A percentile compares a stretch with the other conserved stretches of the same genome.
Evolutionary conservation across 2,113 vertebrate genomes (phyloP).

Genomic region (Malurus melanocephalus): DNA sequence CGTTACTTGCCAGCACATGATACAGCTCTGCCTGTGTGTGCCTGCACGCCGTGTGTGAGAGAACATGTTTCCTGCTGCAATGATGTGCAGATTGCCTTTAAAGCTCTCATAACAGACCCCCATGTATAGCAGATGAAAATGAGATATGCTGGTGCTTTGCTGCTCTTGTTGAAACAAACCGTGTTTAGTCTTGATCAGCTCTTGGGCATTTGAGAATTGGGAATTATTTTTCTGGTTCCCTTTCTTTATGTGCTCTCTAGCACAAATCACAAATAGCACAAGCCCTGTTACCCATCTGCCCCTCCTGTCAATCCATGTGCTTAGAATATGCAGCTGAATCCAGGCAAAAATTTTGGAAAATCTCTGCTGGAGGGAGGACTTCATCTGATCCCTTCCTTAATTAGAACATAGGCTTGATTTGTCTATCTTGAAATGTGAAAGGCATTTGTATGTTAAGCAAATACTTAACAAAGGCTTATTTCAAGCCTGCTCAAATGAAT

Average conservation of each 20-base stretch:
- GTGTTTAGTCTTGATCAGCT: background rate
- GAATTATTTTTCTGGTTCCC: background rate
- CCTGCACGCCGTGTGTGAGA: background rate
- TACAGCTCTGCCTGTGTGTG: background rate
- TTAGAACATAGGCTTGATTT: background rate
- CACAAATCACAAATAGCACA: background rate
- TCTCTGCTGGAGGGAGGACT: background rate
- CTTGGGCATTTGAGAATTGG: background rate
- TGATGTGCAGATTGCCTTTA: background rate
- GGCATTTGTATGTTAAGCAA: slow-evolving; percentile 20
- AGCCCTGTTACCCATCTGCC: background rate
- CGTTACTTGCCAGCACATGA: slow-evolving; percentile 26
- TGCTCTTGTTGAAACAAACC: background rate
- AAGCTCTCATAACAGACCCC: background rate
- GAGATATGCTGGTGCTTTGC: background rate
- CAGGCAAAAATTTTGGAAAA: background rate
- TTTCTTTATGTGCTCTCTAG: background rate
- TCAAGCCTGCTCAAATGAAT: background rate
- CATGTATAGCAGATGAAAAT: background rate
- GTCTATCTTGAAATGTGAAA: background rate
- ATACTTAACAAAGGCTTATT: background rate
- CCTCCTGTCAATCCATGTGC: background rate
- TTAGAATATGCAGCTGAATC: background rate
- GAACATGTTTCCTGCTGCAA: background rate
- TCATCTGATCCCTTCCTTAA: slow-evolving; percentile 21